Evolutionary conservation across 2,888 invertebrate genomes (phyloP), one percentile per base, ranked within the genome.

Genomic region (Heteromurus nitidus): DNA sequence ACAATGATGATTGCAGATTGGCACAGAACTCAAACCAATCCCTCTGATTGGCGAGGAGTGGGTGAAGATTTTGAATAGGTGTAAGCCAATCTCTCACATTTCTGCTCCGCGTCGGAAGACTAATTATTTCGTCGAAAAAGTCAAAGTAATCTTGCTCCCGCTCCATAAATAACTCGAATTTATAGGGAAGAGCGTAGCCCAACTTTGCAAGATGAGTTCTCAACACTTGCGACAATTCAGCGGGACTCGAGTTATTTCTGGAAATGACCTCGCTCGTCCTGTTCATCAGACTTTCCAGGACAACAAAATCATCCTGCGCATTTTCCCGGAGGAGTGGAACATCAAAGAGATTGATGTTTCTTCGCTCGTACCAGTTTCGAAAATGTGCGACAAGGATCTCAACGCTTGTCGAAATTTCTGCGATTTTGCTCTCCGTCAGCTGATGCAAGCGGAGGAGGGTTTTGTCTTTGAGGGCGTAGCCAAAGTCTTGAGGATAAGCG

Each of bases 401-500:
- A 13, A 50, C 50, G 7, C 50, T n/a, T 18, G 7, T 50, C 3
- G 50, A 3, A 18, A 50, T 50, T 5, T 5, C 50, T 7, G 13
- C n/a, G 18, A 13, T 50, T 5, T 13, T 50, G 5, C n/a, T 11
- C 50, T 13, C n/a, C n/a, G 18, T 5, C 3, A n/a, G 7, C 3
- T 50, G 7, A 18, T 13, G n/a, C 7, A 50, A 13, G 5, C n/a
- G 7, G 2, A 31, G 1, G 3, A 1, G 31, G 1, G 64, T 36
- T 2, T 2, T 13, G 36, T 22, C 64, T 22, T 64, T 64, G 18
- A 64, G 16, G 9, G 64, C 36, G n/a, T 22, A 31, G 2, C 69
- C 53, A 31, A 69, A 69, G 22, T 69, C 69, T n/a, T 62, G 26
- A 3, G 11, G n/a, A 31, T 62, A 7, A 2, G 30, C 62, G 11